A percentile compares a stretch with the other conserved stretches of the same genome.
These are phyloP conservation scores for Xanthia icteritia DNA, from an alignment of 2,888 invertebrate genomes.

Conservation along the genomic window DNA sequence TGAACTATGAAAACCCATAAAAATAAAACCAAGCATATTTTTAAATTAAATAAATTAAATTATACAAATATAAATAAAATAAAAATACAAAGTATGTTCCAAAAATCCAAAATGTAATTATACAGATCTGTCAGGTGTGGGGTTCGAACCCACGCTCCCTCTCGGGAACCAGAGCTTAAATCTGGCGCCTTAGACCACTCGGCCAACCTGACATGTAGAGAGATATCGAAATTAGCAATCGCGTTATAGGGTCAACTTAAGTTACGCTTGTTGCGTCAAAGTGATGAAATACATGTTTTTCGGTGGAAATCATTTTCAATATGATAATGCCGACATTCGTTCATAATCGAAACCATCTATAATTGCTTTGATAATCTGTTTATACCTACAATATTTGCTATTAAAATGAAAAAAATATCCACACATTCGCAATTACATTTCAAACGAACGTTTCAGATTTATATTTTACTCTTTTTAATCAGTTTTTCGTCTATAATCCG, in stretches of 20 bases:
- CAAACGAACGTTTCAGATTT: slow-evolving; percentile 20
- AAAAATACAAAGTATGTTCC: background rate
- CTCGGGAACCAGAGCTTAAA: slow-evolving; percentile 95
- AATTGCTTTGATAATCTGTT: background rate
- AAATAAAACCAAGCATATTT: background rate
- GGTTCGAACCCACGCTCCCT: slow-evolving; percentile 96
- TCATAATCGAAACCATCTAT: background rate
- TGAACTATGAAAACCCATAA: background rate
- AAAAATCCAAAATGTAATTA: background rate
- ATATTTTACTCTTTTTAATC: slow-evolving; percentile 49
- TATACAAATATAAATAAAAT: background rate
- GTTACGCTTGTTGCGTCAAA: background rate
- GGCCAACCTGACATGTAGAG: slow-evolving; percentile 92
- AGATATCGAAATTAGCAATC: background rate
- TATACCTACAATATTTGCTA: background rate
- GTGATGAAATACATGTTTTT: background rate
- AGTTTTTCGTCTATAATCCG: slow-evolving; percentile 59
- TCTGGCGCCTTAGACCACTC: slow-evolving; percentile 96
- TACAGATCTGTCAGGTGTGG: slow-evolving; percentile 92
- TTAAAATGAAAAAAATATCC: background rate
- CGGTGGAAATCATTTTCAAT: background rate
- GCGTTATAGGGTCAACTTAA: background rate
- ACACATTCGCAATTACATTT: slow-evolving; percentile 9
- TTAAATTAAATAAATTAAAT: background rate
- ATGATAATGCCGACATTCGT: background rate